Conservation (phyloP, 1,140 invertebrate genomes). For the Arctopsyche grandis region DNA sequence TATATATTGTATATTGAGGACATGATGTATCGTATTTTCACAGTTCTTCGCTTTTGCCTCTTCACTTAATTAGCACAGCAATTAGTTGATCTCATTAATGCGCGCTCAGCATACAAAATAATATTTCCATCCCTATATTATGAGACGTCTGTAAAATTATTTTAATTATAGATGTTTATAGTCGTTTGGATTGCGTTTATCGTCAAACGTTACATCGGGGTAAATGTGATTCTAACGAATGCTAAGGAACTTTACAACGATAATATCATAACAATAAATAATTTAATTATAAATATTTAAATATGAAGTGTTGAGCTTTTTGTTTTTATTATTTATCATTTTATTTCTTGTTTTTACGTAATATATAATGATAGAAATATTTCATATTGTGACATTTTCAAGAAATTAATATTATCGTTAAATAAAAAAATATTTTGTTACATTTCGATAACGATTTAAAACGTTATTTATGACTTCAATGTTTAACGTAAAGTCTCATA, state of each 20-base stretch:
- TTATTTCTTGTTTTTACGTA: too few relatives aligned
- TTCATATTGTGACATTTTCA: background rate
- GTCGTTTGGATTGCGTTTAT: constrained; percentile 13
- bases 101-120: constrained; percentile 1
- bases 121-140: constrained; percentile 25
- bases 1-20: background rate
- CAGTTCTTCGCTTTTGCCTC: constrained; percentile 17
- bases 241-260: constrained; percentile 20
- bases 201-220: background rate
- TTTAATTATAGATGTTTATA: background rate
- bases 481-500: background rate
- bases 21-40: background rate
- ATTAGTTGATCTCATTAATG: constrained; percentile 12
- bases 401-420: background rate
- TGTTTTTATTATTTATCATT: background rate
- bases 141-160: constrained; percentile 21
- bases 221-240: constrained; percentile 10
- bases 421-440: background rate
- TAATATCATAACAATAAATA: constrained; percentile 33
- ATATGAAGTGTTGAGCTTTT: constrained; percentile 4
- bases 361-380: background rate
- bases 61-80: constrained; percentile 20
- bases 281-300: constrained; percentile 25
- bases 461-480: background rate
- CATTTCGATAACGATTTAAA: background rate